Evolutionary conservation across 2,113 vertebrate species (phyloP).

Genomic region (Puma concolor): DNA sequence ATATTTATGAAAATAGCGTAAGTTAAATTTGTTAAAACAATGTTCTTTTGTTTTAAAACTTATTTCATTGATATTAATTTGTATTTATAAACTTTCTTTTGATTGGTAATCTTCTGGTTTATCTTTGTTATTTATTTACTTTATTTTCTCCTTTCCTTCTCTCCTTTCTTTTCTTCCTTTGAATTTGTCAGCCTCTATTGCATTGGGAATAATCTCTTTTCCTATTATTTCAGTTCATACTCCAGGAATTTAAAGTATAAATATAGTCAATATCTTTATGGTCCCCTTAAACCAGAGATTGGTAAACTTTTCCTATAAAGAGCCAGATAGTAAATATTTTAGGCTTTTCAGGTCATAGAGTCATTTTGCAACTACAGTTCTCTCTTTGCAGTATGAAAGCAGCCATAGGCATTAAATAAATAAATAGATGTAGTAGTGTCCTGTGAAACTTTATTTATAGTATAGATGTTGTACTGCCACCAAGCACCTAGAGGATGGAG

Average conservation of each 20-base stretch:
- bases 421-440: neutral
- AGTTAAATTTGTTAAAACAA: neutral
- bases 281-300: neutral
- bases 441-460: neutral
- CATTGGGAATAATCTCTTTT: neutral
- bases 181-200: neutral
- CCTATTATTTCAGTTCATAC: neutral
- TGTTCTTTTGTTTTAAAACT: neutral
- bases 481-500: neutral
- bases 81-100: neutral
- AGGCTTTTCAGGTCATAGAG: neutral
- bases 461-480: neutral
- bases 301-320: neutral
- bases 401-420: neutral
- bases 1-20: neutral
- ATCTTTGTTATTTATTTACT: neutral
- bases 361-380: neutral
- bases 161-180: neutral
- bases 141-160: neutral
- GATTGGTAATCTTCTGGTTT: neutral
- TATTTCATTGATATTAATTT: neutral
- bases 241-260: neutral
- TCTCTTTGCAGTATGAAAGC: neutral
- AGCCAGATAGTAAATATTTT: neutral
- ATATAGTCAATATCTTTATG: neutral